phyloP scores from a whole-genome alignment of 92 coral and sea anemone species.

The Siderastrea radians region DNA sequence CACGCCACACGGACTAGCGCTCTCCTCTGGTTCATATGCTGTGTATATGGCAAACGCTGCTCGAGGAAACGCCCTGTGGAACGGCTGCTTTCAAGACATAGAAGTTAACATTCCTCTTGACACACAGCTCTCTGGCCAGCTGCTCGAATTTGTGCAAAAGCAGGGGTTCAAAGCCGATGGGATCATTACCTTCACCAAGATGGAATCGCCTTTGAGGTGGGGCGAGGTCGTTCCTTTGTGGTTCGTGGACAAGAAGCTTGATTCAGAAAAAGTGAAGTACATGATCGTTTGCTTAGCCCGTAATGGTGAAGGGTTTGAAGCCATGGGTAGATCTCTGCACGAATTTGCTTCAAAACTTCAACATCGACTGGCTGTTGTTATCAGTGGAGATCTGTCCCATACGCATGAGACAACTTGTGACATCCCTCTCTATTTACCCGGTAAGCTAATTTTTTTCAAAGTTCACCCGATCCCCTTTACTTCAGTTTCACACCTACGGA shows the following conservation, averaged over 20 bases:
- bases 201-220: conserved; percentile 84
- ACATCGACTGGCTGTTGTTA: conserved; percentile 72
- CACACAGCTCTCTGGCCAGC: conserved; percentile 46
- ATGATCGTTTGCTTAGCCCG: conserved; percentile 32
- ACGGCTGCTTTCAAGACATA: conserved; percentile 77
- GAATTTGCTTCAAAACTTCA: conserved; percentile 47
- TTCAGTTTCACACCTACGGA: too few relatives aligned
- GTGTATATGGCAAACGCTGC: conserved; percentile 68
- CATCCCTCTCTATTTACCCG: conserved; percentile 77
- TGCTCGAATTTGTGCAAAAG: conserved; percentile 58
- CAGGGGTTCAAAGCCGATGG: conserved; percentile 72
- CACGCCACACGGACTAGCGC: conserved; percentile 78
- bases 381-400: conserved; percentile 85
- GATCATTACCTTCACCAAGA: conserved; percentile 51
- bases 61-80: conserved; percentile 85
- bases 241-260: conserved; percentile 64
- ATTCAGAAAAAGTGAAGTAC: conserved; percentile 72
- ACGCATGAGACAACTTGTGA: conserved; percentile 49
- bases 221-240: conserved; percentile 86
- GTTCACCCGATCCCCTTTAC: too few relatives aligned
- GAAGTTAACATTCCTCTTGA: conserved; percentile 58
- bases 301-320: conserved; percentile 20
- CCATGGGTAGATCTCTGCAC: conserved; percentile 60
- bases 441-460: conserved; percentile 5
- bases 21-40: conserved; percentile 65